These are phyloP conservation scores for Pterocles burchelli DNA, from an alignment of 2,113 vertebrate species.

Conservation along the genomic window DNA sequence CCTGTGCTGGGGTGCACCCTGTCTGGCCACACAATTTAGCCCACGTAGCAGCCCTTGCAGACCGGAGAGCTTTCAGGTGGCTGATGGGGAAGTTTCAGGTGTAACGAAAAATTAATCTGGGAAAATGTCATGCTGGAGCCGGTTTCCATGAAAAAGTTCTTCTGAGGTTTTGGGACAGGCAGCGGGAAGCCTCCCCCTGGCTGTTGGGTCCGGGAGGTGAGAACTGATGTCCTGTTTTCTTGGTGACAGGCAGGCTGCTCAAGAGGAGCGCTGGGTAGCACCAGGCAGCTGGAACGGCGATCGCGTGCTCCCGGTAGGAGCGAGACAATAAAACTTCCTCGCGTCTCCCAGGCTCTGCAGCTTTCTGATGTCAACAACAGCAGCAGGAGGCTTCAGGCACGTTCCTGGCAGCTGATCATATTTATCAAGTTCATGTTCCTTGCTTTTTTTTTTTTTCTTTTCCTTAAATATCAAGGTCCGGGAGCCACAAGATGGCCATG, in stretches of 20 bases:
- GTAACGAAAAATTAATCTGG: background rate
- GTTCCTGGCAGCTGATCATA: slow-evolving; percentile 50
- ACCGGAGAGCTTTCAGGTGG: background rate
- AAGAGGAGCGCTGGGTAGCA: background rate
- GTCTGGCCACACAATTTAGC: background rate
- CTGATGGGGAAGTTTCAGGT: background rate
- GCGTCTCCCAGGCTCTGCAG: background rate
- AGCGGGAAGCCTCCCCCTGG: background rate
- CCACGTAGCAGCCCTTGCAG: background rate
- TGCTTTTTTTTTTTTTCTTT: background rate
- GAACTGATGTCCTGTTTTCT: background rate
- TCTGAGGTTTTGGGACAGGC: background rate
- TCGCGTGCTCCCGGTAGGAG: slow-evolving; percentile 14
- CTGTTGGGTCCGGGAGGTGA: background rate
- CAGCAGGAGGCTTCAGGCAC: slow-evolving; percentile 50
- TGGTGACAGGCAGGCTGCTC: background rate
- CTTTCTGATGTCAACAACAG: slow-evolving; percentile 57
- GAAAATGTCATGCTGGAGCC: rapidly evolving
- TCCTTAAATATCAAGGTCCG: background rate
- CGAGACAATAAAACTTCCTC: slow-evolving; percentile 28
- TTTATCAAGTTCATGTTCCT: slow-evolving; percentile 58
- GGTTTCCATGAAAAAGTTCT: background rate
- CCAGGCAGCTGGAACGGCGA: slow-evolving; percentile 14
- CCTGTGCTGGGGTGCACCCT: background rate
- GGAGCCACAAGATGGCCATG: slow-evolving; percentile 27